Evolutionary conservation across 2,888 invertebrate genomes (phyloP).

Genomic region (Philaethria dido): DNA sequence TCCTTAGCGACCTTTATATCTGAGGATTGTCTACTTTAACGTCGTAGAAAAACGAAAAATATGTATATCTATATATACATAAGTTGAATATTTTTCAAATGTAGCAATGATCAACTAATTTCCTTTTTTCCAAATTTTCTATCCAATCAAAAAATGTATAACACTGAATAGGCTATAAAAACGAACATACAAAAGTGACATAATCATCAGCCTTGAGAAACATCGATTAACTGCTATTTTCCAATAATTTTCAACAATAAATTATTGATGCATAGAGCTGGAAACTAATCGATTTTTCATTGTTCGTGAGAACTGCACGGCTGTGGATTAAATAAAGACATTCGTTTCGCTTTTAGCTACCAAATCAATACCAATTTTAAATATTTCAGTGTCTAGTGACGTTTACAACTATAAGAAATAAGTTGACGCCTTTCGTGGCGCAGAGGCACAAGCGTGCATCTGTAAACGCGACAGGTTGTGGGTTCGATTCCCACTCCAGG

Average conservation of each 20-base stretch:
- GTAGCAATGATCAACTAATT: no score
- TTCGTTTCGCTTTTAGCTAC: neutral
- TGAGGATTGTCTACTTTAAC: no score
- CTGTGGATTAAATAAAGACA: conserved; percentile 2
- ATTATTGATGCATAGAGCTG: conserved; percentile 19
- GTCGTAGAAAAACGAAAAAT: no score
- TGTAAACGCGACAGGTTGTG: no score
- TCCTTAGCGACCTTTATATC: no score
- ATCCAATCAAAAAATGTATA: neutral
- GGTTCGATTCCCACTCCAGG: no score
- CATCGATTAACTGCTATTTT: conserved; percentile 13
- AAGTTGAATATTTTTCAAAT: no score
- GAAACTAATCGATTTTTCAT: conserved; percentile 31
- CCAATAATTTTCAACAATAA: conserved; percentile 24
- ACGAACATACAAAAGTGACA: neutral
- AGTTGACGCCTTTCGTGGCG: no score
- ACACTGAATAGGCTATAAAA: neutral
- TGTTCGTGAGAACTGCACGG: conserved; percentile 25
- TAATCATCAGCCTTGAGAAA: conserved; percentile 6
- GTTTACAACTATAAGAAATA: neutral
- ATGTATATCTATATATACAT: no score
- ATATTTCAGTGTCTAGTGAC: neutral
- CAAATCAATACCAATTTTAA: conserved; percentile 5
- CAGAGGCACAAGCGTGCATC: no score
- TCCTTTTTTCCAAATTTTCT: neutral